These are phyloP conservation scores for Hemibagrus guttatus DNA, from an alignment of 2,797 vertebrate genomes.

Conservation along the genomic window DNA sequence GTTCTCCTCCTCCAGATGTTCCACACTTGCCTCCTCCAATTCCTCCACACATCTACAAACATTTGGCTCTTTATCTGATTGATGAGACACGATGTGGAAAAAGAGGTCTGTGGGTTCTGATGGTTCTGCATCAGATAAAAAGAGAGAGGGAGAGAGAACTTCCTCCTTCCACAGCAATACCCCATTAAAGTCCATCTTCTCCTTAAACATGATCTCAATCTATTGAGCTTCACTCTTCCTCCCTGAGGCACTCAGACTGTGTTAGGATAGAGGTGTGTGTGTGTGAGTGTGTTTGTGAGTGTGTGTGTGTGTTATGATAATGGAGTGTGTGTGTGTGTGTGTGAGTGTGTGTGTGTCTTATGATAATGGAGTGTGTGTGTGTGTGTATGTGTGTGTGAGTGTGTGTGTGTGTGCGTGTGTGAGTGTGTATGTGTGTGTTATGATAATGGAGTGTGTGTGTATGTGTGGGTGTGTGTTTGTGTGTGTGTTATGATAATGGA, in stretches of 20 bases:
- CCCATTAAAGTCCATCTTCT: constrained; percentile 42
- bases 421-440: no score
- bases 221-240: constrained; percentile 28
- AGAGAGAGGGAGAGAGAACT: background rate
- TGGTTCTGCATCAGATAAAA: background rate
- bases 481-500: no score
- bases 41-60: constrained; percentile 1
- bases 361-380: no score
- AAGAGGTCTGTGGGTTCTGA: background rate
- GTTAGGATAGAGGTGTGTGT: background rate
- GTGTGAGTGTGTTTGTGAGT: no score
- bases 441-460: background rate
- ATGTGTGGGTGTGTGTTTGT: no score
- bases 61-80: background rate
- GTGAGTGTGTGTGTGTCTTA: no score
- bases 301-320: no score
- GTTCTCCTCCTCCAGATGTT: background rate
- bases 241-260: background rate
- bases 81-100: background rate
- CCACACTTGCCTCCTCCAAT: background rate
- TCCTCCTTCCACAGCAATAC: background rate
- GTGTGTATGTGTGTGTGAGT: no score
- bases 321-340: background rate
- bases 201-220: constrained; percentile 46
- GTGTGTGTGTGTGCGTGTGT: no score